Conservation (phyloP, 37 sponge, comb jelly and placozoan genomes). For the Crambe crambe region DNA sequence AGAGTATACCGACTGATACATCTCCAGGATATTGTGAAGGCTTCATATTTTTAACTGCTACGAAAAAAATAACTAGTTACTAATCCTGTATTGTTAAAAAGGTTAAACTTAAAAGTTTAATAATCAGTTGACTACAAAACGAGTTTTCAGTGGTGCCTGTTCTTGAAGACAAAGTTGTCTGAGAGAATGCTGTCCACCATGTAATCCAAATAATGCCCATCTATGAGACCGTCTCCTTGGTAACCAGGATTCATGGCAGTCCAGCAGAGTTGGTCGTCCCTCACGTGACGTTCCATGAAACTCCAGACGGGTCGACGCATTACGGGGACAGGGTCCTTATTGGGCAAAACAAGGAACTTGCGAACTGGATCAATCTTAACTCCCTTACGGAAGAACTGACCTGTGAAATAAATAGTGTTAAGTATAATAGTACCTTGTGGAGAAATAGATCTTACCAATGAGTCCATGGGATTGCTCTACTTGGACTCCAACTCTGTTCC, state of each 20-base stretch:
- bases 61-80: no score
- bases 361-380: conserved; percentile 24
- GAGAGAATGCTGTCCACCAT: conserved; percentile 32
- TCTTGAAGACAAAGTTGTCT: conserved; percentile 27
- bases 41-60: no score
- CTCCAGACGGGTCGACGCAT: conserved; percentile 36
- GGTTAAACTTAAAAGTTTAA: no score
- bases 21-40: no score
- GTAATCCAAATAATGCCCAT: conserved; percentile 44
- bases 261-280: conserved; percentile 45
- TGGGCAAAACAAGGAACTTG: conserved; percentile 37
- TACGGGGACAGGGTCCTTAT: conserved; percentile 41
- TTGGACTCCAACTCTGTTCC: conserved; percentile 44
- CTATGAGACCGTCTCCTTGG: conserved; percentile 58
- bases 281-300: conserved; percentile 41
- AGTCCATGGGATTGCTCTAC: conserved; percentile 23
- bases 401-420: no score
- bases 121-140: no score
- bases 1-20: no score
- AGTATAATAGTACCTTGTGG: no score
- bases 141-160: no score
- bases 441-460: conserved; percentile 46
- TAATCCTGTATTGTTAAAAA: no score
- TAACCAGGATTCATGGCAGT: conserved; percentile 53
- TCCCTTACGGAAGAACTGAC: conserved; percentile 59